These are phyloP conservation scores for Drosophila paranaensis DNA, from an alignment of 2,888 invertebrate species.

Conservation along the genomic window DNA sequence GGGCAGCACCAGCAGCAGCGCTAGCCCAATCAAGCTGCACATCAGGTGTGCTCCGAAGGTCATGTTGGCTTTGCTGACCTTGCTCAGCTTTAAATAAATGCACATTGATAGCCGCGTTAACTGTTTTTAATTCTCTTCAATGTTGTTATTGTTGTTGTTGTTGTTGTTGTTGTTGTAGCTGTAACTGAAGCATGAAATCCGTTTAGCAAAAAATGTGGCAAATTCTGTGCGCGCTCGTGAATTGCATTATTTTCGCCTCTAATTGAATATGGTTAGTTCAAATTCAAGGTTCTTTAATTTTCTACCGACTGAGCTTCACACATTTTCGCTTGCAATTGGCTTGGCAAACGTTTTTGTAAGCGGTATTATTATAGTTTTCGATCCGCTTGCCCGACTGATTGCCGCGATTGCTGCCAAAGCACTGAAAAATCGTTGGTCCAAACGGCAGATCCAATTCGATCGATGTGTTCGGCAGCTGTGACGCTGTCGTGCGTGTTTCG, in stretches of 20 bases:
- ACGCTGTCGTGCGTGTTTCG: slow-evolving; percentile 41
- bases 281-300: slow-evolving; percentile 64
- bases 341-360: neutral
- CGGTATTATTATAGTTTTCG: neutral
- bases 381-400: slow-evolving; percentile 45
- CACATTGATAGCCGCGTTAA: slow-evolving; percentile 64
- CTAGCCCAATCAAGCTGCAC: slow-evolving; percentile 15
- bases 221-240: slow-evolving; percentile 51
- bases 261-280: slow-evolving; percentile 33
- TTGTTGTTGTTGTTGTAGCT: slow-evolving; percentile 18
- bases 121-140: slow-evolving; percentile 24
- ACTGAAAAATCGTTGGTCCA: slow-evolving; percentile 58
- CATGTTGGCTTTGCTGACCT: slow-evolving; percentile 53
- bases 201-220: slow-evolving; percentile 61
- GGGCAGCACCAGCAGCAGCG: slow-evolving; percentile 6
- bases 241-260: slow-evolving; percentile 63
- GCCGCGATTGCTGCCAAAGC: slow-evolving; percentile 61
- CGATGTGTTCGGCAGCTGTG: slow-evolving; percentile 50
- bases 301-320: slow-evolving; percentile 38
- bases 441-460: slow-evolving; percentile 43
- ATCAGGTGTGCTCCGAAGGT: slow-evolving; percentile 8
- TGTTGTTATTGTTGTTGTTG: neutral
- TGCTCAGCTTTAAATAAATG: slow-evolving; percentile 60
- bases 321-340: slow-evolving; percentile 37
- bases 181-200: slow-evolving; percentile 57